Base-by-base conservation (phyloP, 2,888 invertebrate genomes). In the Eueremaeus valkanovi region DNA sequence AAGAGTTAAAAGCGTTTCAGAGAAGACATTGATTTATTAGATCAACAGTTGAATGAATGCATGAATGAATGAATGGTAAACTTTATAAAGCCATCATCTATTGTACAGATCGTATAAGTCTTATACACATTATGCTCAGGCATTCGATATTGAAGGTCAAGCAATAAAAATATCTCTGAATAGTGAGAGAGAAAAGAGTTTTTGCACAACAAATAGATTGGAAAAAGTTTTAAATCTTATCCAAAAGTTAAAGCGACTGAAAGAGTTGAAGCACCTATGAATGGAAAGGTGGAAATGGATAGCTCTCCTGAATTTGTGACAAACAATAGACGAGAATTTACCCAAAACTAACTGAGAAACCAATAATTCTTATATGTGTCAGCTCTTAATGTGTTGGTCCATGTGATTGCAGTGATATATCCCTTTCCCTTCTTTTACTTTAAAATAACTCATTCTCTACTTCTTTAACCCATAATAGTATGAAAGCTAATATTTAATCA, bases 71-170 rank as follows among this genome's bases (percentile, higher is more conserved):
- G n/a, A n/a, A n/a, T n/a, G 51, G 55, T 21, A 55, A 55, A 55
- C 29, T 27, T n/a, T 63, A 63, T 63, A 63, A 63, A 63, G 63
- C 63, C 63, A 63, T 63, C 27, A 31, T 63, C 63, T 63, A 63
- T 63, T 63, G 63, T 63, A n/a, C 3, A 18, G 45, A 45, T 45
- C 11, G 45, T 45, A 45, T 45, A 45, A 45, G 16, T 45, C 45
- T 45, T 45, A 45, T 18, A 45, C 11, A 11, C 45, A 11, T 6
- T n/a, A n/a, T 45, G 45, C 11, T 45, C 3, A 16, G 6, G 11
- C 45, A 45, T 45, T 45, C 16, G 45, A 45, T 45, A 63, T 33
- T 33, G 63, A 63, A 63, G 63, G 63, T 63, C 63, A 36, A 21
- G 63, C 63, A 63, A 63, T 63, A 61, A 63, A 63, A 63, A 31